Evolutionary conservation across 2,888 invertebrate species (phyloP).

Genomic region (Papilio protenor): DNA sequence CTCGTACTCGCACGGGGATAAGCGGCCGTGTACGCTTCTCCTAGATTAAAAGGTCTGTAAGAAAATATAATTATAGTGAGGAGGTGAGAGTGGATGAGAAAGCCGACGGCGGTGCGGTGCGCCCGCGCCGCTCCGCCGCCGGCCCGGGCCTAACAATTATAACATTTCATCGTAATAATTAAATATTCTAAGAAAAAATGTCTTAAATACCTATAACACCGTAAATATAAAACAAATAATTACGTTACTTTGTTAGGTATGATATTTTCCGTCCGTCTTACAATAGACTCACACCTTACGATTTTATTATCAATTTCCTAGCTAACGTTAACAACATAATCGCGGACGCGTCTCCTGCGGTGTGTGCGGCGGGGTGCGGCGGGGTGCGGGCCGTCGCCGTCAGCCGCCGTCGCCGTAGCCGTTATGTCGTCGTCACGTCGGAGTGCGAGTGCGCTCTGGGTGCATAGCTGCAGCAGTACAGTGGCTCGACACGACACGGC

Average conservation of each 20-base stretch:
- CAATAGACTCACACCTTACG: constrained; percentile 81
- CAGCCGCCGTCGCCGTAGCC: constrained; percentile 34
- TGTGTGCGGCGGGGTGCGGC: constrained; percentile 56
- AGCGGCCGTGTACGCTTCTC: constrained; percentile 82
- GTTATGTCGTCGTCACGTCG: not conserved
- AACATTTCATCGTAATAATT: constrained; percentile 83
- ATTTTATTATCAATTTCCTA: constrained; percentile 85
- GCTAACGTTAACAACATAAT: constrained; percentile 83
- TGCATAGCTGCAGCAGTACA: not conserved
- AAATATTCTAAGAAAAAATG: constrained; percentile 85
- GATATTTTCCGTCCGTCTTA: constrained; percentile 81
- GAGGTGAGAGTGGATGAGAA: constrained; percentile 81
- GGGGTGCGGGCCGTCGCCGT: constrained; percentile 45
- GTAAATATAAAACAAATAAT: constrained; percentile 85
- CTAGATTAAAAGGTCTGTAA: constrained; percentile 81
- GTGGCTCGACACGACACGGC: constrained; percentile 17
- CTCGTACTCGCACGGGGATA: constrained; percentile 79
- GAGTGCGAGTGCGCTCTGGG: not conserved
- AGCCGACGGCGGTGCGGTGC: constrained; percentile 70
- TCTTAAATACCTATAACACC: constrained; percentile 85
- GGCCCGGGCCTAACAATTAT: constrained; percentile 79
- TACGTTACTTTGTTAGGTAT: constrained; percentile 84
- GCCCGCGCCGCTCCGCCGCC: constrained; percentile 65
- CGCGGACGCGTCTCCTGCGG: constrained; percentile 78
- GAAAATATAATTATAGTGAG: constrained; percentile 84